Percentiles rank a stretch among this genome's conserved stretches.
Evolutionary conservation across 2,797 vertebrate genomes (phyloP).

Genomic region (Lateolabrax maculatus): DNA sequence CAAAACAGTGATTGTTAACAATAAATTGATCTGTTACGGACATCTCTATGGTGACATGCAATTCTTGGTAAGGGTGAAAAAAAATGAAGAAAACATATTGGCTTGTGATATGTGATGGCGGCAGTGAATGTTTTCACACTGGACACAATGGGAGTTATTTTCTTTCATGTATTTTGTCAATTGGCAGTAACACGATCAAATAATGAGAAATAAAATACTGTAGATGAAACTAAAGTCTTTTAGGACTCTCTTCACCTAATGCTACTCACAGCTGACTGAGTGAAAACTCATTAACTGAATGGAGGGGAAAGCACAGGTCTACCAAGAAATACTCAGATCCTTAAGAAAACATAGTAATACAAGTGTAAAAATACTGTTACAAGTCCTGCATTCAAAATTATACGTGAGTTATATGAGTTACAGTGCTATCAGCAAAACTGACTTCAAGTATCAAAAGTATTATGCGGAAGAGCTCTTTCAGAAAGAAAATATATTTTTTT

Average conservation of each 20-base stretch:
- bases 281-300: too few species aligned
- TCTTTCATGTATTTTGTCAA: not conserved
- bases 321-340: too few species aligned
- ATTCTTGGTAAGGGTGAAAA: slow-evolving; percentile 84
- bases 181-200: not conserved
- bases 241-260: not conserved
- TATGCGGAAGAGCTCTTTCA: not conserved
- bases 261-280: too few species aligned
- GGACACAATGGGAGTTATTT: not conserved
- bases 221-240: not conserved
- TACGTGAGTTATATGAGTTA: too few species aligned
- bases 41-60: slow-evolving; percentile 95
- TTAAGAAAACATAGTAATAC: too few species aligned
- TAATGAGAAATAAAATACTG: not conserved
- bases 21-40: slow-evolving; percentile 96
- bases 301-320: too few species aligned
- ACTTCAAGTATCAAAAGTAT: not conserved
- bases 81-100: slow-evolving; percentile 35
- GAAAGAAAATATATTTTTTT: not conserved
- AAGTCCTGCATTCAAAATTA: too few species aligned
- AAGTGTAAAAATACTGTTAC: too few species aligned
- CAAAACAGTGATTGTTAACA: slow-evolving; percentile 95
- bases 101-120: slow-evolving; percentile 43
- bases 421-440: not conserved
- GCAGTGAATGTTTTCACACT: not conserved